These are phyloP conservation scores for Sebastes trivittatus DNA, from an alignment of 2,797 vertebrate species.

Conservation along the genomic window DNA sequence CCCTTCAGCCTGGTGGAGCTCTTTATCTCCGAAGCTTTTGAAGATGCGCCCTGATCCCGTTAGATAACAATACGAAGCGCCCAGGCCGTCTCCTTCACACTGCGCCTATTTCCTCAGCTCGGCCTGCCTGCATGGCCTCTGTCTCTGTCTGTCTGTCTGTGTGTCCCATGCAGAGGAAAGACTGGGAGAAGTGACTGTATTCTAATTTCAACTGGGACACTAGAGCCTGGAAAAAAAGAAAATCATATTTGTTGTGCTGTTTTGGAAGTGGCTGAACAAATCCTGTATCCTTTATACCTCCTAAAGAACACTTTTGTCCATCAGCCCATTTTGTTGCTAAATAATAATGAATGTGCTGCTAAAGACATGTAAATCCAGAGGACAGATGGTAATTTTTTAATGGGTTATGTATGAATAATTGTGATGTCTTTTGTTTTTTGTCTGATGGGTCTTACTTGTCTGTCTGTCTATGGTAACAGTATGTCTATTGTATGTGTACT, in stretches of 20 bases:
- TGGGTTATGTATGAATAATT: too few relatives aligned
- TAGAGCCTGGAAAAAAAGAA: background rate
- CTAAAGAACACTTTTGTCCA: too few relatives aligned
- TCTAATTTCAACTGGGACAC: background rate
- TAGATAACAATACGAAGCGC: slow-evolving; percentile 68
- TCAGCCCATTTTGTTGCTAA: too few relatives aligned
- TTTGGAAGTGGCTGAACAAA: background rate
- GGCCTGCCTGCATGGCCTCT: background rate
- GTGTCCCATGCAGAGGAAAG: background rate
- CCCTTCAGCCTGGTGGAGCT: slow-evolving; percentile 52
- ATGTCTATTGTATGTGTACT: too few relatives aligned
- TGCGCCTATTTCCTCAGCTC: slow-evolving; percentile 75
- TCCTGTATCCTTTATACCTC: background rate
- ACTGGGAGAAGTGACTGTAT: background rate
- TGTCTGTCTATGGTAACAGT: too few relatives aligned
- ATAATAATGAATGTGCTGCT: too few relatives aligned
- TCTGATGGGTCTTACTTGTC: too few relatives aligned
- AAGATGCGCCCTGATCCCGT: slow-evolving; percentile 70
- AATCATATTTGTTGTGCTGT: background rate
- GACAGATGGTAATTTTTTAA: too few relatives aligned
- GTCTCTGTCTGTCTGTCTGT: background rate
- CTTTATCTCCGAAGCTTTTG: slow-evolving; percentile 77
- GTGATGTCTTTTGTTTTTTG: too few relatives aligned
- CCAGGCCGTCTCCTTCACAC: slow-evolving; percentile 67
- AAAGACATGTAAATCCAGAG: too few relatives aligned